Percentiles rank a stretch among this genome's conserved stretches.
These are phyloP conservation scores for Oxyura jamaicensis DNA, from an alignment of 2,113 vertebrate species.

Conservation along the genomic window DNA sequence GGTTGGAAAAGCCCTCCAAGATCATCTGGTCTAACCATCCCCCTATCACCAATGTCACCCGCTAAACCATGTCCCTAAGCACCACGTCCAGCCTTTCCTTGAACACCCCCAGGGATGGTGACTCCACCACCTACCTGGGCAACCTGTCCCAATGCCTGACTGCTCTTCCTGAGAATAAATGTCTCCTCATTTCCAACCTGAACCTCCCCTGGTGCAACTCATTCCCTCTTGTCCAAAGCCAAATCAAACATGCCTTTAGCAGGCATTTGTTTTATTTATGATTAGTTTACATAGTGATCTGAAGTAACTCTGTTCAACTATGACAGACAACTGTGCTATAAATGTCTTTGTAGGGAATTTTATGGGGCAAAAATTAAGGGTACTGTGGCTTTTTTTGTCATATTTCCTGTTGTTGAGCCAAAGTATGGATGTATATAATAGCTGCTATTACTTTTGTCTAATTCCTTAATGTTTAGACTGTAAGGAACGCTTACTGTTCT, in stretches of 20 bases:
- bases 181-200: no score
- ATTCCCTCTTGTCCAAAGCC: not conserved
- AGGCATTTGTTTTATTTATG: not conserved
- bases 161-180: no score
- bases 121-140: no score
- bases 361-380: not conserved
- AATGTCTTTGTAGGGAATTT: not conserved
- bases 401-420: not conserved
- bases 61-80: no score
- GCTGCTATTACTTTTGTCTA: not conserved
- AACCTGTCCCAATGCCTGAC: no score
- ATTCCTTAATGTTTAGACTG: not conserved
- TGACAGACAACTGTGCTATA: not conserved
- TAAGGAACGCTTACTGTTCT: not conserved
- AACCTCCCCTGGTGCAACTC: no score
- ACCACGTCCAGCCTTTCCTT: no score
- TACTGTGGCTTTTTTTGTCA: not conserved
- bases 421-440: not conserved
- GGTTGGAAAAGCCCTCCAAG: no score
- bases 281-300: not conserved
- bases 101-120: no score
- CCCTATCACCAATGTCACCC: no score
- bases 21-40: no score
- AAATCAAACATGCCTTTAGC: not conserved
- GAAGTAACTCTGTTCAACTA: not conserved